Evolutionary conservation across 2,113 vertebrate genomes (phyloP).

Genomic region (Silurus glanis): DNA sequence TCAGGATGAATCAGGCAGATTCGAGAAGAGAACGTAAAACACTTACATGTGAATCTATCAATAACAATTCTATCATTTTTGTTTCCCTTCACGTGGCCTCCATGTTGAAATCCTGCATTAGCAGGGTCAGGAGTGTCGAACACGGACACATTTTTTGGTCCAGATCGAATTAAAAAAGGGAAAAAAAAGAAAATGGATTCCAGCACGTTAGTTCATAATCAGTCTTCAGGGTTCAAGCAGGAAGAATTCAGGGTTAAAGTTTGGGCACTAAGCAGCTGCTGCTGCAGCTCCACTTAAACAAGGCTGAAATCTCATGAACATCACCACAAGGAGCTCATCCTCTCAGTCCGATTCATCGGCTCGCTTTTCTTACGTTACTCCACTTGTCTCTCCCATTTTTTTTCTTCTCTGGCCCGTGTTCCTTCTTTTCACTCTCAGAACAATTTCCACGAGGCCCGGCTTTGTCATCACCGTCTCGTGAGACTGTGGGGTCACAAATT

Average conservation of each 20-base stretch:
- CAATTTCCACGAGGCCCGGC: not conserved
- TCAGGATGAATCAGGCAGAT: no score
- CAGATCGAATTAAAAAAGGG: not conserved
- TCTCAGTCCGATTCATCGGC: slow-evolving; percentile 68
- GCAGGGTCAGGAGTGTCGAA: slow-evolving; percentile 63
- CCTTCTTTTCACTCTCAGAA: not conserved
- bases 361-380: slow-evolving; percentile 58
- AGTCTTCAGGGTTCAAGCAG: slow-evolving; percentile 77
- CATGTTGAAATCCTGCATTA: slow-evolving; percentile 81
- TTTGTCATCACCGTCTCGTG: slow-evolving; percentile 13
- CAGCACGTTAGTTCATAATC: slow-evolving; percentile 84
- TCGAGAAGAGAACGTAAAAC: slow-evolving; percentile 42
- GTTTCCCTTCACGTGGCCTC: slow-evolving; percentile 75
- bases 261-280: slow-evolving; percentile 76
- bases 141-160: not conserved
- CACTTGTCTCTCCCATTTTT: slow-evolving; percentile 16
- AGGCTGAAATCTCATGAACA: slow-evolving; percentile 83
- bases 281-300: slow-evolving; percentile 77
- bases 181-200: slow-evolving; percentile 25
- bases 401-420: not conserved
- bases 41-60: not conserved
- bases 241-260: slow-evolving; percentile 74
- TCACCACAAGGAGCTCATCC: slow-evolving; percentile 83
- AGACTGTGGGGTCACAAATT: slow-evolving; percentile 32
- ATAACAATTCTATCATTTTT: slow-evolving; percentile 71